Evolutionary conservation across 2,797 vertebrate species (phyloP).

Genomic region (Mionectes olivaceus): DNA sequence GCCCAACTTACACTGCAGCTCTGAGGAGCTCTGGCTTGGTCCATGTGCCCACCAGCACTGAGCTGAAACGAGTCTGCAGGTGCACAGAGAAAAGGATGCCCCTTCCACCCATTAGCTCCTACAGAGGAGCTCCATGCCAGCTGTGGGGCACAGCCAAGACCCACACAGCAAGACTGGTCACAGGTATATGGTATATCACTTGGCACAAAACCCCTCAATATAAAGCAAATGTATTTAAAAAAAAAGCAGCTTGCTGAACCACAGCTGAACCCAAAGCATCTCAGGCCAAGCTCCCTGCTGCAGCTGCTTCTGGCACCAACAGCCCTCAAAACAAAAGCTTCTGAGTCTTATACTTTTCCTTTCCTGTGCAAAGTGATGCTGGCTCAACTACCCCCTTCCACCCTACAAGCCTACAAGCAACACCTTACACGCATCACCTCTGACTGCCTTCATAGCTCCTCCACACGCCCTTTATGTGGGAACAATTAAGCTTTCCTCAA

Average conservation of each 20-base stretch:
- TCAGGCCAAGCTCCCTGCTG: background rate
- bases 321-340: background rate
- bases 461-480: background rate
- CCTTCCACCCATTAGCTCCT: background rate
- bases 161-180: background rate
- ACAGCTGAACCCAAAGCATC: background rate
- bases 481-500: background rate
- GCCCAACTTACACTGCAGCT: background rate
- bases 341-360: background rate
- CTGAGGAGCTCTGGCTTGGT: background rate
- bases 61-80: background rate
- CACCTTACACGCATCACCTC: background rate
- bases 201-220: background rate
- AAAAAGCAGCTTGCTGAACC: background rate
- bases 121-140: rapidly evolving
- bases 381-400: background rate
- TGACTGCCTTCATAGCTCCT: background rate
- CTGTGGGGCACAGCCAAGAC: background rate
- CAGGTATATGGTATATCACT: background rate
- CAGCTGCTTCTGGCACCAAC: background rate
- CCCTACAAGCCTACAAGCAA: background rate
- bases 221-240: background rate
- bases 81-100: background rate
- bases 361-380: background rate
- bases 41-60: background rate